phyloP scores from a whole-genome alignment of 1,140 invertebrate species.

The Psix sp. region DNA sequence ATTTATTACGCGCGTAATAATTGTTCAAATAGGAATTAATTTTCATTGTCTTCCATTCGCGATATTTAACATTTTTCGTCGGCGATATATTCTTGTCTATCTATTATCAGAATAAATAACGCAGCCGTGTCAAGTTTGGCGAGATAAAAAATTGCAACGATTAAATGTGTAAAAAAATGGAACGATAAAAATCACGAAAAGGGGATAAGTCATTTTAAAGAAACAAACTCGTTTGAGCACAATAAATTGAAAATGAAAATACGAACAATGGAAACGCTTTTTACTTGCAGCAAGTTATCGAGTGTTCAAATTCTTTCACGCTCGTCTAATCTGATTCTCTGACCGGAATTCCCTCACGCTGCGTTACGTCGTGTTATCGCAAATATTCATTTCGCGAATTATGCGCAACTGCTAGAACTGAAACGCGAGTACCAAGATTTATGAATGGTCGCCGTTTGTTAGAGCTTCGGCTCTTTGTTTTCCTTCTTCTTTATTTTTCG shows the following conservation, averaged over 20 bases:
- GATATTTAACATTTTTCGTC: too few relatives aligned
- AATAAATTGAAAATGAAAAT: slow-evolving; percentile 46
- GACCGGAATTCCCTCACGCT: slow-evolving; percentile 24
- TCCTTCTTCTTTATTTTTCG: not conserved
- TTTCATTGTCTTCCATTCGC: too few relatives aligned
- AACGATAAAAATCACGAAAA: too few relatives aligned
- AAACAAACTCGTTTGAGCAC: slow-evolving; percentile 3
- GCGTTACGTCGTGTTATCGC: slow-evolving; percentile 20
- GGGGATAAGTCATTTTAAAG: too few relatives aligned
- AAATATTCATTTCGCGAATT: slow-evolving; percentile 20
- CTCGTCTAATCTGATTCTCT: slow-evolving; percentile 28
- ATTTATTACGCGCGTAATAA: not conserved
- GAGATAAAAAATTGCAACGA: too few relatives aligned
- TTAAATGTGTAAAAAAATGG: too few relatives aligned
- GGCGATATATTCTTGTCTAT: too few relatives aligned
- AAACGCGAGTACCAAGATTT: slow-evolving; percentile 15
- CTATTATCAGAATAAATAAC: too few relatives aligned
- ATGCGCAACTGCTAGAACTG: slow-evolving; percentile 11
- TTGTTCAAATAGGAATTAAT: too few relatives aligned
- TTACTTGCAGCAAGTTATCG: slow-evolving; percentile 21
- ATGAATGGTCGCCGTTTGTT: slow-evolving; percentile 15
- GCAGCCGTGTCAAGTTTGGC: too few relatives aligned
- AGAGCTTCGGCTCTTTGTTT: not conserved
- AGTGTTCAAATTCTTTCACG: slow-evolving; percentile 21
- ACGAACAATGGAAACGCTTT: slow-evolving; percentile 43